Percentiles rank a stretch among this genome's conserved stretches.
Evolutionary conservation across 2,797 vertebrate species (phyloP).

Genomic region (Notolabrus celidotus): DNA sequence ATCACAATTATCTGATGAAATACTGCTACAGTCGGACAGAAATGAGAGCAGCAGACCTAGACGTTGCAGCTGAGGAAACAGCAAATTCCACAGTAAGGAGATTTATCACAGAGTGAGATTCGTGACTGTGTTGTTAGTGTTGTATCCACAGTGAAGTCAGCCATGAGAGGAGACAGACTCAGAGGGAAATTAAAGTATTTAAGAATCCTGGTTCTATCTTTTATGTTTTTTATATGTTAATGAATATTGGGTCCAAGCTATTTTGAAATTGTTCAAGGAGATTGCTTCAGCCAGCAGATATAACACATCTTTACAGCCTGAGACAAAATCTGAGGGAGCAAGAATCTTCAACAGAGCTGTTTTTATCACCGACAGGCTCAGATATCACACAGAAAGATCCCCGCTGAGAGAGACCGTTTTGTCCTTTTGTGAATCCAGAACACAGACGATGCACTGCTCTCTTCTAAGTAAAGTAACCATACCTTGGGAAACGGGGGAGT

Average conservation of each 20-base stretch:
- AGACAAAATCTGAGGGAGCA: too few relatives aligned
- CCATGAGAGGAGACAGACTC: conserved; percentile 9
- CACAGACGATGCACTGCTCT: too few relatives aligned
- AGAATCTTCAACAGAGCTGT: too few relatives aligned
- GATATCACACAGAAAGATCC: too few relatives aligned
- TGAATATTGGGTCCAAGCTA: background rate
- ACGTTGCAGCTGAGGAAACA: background rate
- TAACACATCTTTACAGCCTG: too few relatives aligned
- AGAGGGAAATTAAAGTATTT: too few relatives aligned
- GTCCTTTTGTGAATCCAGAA: too few relatives aligned
- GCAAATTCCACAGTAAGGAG: background rate
- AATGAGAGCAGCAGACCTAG: background rate
- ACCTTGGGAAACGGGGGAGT: too few relatives aligned
- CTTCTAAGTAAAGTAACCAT: too few relatives aligned
- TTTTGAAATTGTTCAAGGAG: background rate
- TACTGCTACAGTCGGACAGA: background rate
- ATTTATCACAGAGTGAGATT: background rate
- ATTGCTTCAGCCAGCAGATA: background rate
- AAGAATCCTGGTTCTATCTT: background rate
- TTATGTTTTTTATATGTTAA: background rate
- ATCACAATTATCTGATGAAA: conserved; percentile 27
- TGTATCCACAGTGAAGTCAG: background rate
- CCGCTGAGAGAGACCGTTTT: too few relatives aligned
- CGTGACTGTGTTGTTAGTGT: background rate
- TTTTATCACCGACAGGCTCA: too few relatives aligned